Conservation (phyloP, 2,113 vertebrate genomes). For the Sisor rabdophorus region DNA sequence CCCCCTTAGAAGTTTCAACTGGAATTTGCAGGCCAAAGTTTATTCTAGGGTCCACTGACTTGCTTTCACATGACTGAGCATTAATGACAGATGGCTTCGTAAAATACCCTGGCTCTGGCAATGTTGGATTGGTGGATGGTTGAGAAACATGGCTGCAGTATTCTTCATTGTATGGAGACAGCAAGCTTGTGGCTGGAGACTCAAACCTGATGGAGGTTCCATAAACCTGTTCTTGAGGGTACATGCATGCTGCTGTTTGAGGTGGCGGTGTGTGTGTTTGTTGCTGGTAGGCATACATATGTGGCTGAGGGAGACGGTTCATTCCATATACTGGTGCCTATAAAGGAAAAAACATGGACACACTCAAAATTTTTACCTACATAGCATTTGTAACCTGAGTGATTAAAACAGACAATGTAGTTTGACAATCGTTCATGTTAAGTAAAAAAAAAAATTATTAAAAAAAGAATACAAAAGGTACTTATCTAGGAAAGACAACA, state of each 20-base stretch:
- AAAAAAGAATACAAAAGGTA: too few relatives aligned
- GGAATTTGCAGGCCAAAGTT: conserved; percentile 74
- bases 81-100: conserved; percentile 76
- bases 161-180: conserved; percentile 88
- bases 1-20: conserved; percentile 74
- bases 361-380: not conserved
- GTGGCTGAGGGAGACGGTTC: conserved; percentile 87
- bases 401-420: too few relatives aligned
- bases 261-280: conserved; percentile 88
- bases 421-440: too few relatives aligned
- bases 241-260: conserved; percentile 81
- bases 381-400: not conserved
- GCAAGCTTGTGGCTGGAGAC: conserved; percentile 78
- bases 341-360: conserved; percentile 33
- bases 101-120: conserved; percentile 95
- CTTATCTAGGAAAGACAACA: too few relatives aligned
- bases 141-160: conserved; percentile 85
- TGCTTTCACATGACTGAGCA: conserved; percentile 74
- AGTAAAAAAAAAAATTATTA: too few relatives aligned
- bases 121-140: conserved; percentile 79
- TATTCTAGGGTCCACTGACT: conserved; percentile 78
- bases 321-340: conserved; percentile 86
- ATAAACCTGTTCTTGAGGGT: conserved; percentile 87
- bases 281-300: conserved; percentile 87
- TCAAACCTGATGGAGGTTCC: conserved; percentile 83